Percentiles rank a stretch among this genome's conserved stretches.
Conservation (phyloP, 2,113 vertebrate genomes). For the Eurypyga helias region DNA sequence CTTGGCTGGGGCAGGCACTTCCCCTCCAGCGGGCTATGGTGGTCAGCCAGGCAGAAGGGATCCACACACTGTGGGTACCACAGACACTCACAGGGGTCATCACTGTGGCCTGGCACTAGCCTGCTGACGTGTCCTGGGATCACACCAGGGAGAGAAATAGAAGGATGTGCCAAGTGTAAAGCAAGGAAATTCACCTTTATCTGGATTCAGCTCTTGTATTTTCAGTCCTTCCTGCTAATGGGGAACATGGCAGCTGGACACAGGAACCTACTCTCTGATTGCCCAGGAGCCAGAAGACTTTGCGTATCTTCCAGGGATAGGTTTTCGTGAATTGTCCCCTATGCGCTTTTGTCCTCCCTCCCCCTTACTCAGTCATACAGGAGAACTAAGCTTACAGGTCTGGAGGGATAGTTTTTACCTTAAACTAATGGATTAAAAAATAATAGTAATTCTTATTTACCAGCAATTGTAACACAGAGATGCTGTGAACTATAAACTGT, state of each 20-base stretch:
- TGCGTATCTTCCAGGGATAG: neutral
- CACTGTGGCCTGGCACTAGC: neutral
- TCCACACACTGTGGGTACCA: neutral
- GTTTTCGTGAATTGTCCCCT: neutral
- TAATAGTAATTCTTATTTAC: neutral
- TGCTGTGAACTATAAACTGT: constrained; percentile 24
- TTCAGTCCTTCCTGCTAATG: neutral
- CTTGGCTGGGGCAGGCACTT: neutral
- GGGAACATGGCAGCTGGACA: neutral
- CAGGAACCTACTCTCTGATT: neutral
- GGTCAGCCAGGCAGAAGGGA: neutral
- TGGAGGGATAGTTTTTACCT: neutral
- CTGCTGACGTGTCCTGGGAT: accelerated
- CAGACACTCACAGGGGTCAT: neutral
- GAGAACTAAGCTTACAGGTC: neutral
- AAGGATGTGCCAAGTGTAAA: neutral
- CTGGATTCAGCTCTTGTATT: neutral
- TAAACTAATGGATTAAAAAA: neutral
- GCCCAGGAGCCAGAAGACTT: neutral
- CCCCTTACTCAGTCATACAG: neutral
- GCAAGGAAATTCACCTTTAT: neutral
- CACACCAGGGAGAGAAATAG: neutral
- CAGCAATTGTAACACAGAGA: neutral
- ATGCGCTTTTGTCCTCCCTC: neutral
- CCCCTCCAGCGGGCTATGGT: neutral